Evolutionary conservation across 2,113 vertebrate species (phyloP).

Genomic region (Chlamydotis undulata): DNA sequence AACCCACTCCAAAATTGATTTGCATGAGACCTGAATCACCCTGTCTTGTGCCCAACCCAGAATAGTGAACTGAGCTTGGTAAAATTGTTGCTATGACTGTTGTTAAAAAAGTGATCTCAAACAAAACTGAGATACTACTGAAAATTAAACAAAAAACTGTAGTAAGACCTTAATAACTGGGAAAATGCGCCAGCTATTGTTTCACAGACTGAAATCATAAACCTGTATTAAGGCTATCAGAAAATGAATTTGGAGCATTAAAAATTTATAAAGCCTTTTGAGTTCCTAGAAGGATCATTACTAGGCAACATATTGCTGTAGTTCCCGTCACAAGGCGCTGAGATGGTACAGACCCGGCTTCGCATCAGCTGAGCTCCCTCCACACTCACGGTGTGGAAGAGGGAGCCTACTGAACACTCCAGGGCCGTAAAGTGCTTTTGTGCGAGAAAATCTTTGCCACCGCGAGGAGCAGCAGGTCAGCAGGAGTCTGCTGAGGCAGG

Average conservation of each 20-base stretch:
- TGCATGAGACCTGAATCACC: not conserved
- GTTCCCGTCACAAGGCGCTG: not conserved
- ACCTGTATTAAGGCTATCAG: conserved; percentile 26
- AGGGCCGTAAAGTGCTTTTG: not conserved
- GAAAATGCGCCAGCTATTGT: not conserved
- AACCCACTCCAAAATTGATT: not conserved
- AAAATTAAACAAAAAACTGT: not conserved
- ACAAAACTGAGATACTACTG: not conserved
- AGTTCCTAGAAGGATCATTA: conserved; percentile 46
- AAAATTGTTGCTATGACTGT: not conserved
- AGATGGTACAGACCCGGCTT: fast-evolving
- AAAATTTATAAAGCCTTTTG: conserved; percentile 40
- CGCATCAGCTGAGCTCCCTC: not conserved
- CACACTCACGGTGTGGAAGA: fast-evolving
- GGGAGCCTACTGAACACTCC: not conserved
- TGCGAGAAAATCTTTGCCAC: not conserved
- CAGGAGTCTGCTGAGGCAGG: not conserved
- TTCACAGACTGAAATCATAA: not conserved
- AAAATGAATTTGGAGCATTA: conserved; percentile 30
- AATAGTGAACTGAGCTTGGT: not conserved
- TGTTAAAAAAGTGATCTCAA: not conserved
- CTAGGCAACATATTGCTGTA: conserved; percentile 10
- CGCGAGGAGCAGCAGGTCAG: not conserved
- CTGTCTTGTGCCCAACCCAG: not conserved
- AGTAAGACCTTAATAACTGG: not conserved